Evolutionary conservation across 64 coral and sea anemone genomes (phyloP), one percentile per base, ranked within the genome.

Genomic region (Actinia tenebrosa): DNA sequence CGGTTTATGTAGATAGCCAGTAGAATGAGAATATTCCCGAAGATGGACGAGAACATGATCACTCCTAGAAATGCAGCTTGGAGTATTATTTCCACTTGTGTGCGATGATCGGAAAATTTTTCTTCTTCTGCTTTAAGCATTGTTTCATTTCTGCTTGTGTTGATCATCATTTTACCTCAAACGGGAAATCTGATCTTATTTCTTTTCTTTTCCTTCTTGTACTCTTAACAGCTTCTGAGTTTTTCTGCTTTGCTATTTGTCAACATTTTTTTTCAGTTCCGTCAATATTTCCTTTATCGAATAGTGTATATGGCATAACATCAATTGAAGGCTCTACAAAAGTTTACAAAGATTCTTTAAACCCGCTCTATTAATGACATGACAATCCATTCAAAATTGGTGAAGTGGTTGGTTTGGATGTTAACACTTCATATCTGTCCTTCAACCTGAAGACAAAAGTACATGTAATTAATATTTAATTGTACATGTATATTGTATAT

Each of bases 11-110:
- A 90, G 62, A 98, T 95, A 26, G 90, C 96, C 0, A 92, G 82
- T 16, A 98, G 75, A 64, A 98, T 90, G 4, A 98, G 86, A 16
- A 80, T 78, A 77, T 98, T 94, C 42, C 96, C 96, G 23, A 98
- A 23, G 6, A 98, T 77, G 16, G 96, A 91, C 0, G 90, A 92
- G 18, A 98, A 82, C 25, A 94, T 94, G 20, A 98, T 89, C 25
- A 98, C 44, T 10, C 89, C 56, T 10, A 94, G 22, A 52, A 89
- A 88, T 6, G 79, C 45, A 4, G 96, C 92, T 84, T 94, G 92
- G 16, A 97, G 10, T 15, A 75, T 30, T 2, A 75, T 75, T 75
- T n/a, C 69, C 2, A 75, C n/a, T 66, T 66, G 63, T 23, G 63
- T n/a, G 1, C 63, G 63, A 8, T 66, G 20, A 23, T 66, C 63